Base-by-base conservation (phyloP, 2,888 invertebrate genomes). In the Drosophila hamatofila region DNA sequence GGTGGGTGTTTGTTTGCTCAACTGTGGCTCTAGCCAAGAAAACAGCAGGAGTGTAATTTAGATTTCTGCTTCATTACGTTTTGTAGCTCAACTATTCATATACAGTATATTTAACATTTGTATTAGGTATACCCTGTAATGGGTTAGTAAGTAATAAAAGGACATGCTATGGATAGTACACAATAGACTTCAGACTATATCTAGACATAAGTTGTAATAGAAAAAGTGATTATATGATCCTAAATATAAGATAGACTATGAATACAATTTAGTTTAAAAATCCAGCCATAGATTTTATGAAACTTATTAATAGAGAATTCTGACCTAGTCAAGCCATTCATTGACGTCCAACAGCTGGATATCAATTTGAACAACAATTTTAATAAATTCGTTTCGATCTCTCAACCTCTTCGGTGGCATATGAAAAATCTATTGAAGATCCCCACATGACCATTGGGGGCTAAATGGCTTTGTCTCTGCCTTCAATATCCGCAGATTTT, bases 11-110 rank as follows among this genome's bases (percentile, higher is more conserved):
- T 70, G 55, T 56, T 73, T 72, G 70, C 68, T 65, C 72, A 72
- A 67, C 79, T 65, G 30, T 4, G 44, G 66, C 37, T 65, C 30
- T 46, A 66, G 69, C 49, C 73, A 55, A 66, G 41, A 69, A 71
- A 52, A 63, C 63, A 66, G 75, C 49, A 64, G 60, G 55, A 67
- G 57, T 81, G 67, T 60, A 65, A 83, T 69, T 75, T 75, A 63
- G 72, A 84, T 72, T 84, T 76, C 68, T 70, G 74, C 56, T 68
- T 74, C 85, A 87, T 87, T 87, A 84, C 76, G 64, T 76, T 52
- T 49, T 57, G 56, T 59, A 44, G 33, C 23, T 37, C 23, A 55
- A 54, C 42, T 42, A 44, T 33, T 68, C 25, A 39, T 9, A 23
- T 51, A 64, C 21, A 27, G 48, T 33, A 51, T 51, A 21, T n/a